Conservation (phyloP, 2,113 vertebrate genomes). For the Bombycilla garrulus region DNA sequence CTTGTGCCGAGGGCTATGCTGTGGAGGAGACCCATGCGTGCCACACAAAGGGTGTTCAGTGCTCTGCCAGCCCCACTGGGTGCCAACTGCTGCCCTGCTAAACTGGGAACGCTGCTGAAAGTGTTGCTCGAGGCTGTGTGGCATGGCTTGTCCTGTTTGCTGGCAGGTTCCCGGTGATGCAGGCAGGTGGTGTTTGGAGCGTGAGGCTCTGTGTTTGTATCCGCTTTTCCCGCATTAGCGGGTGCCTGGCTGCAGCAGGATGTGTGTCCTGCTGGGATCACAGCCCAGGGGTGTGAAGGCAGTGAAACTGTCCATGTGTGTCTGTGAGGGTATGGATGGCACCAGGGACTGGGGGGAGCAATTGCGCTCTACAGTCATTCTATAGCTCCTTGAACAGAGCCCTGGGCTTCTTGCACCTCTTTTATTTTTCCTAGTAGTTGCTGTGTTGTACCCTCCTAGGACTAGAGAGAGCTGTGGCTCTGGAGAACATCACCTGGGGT, state of each 20-base stretch:
- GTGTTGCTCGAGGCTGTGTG: background rate
- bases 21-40: background rate
- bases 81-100: rapidly evolving
- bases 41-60: background rate
- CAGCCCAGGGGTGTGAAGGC: background rate
- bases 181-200: background rate
- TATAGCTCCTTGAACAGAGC: background rate
- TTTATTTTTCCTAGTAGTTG: background rate
- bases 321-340: rapidly evolving
- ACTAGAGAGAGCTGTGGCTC: background rate
- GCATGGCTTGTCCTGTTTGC: rapidly evolving
- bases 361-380: background rate
- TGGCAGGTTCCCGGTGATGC: background rate
- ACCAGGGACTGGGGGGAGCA: rapidly evolving
- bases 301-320: rapidly evolving
- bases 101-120: background rate
- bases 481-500: background rate
- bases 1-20: background rate
- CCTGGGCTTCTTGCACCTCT: background rate
- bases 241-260: background rate
- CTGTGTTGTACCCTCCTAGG: background rate
- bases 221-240: rapidly evolving
- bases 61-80: rapidly evolving
- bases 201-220: background rate
- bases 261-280: background rate